Evolutionary conservation across 2,888 invertebrate species (phyloP).

Genomic region (Tridacna crocea): DNA sequence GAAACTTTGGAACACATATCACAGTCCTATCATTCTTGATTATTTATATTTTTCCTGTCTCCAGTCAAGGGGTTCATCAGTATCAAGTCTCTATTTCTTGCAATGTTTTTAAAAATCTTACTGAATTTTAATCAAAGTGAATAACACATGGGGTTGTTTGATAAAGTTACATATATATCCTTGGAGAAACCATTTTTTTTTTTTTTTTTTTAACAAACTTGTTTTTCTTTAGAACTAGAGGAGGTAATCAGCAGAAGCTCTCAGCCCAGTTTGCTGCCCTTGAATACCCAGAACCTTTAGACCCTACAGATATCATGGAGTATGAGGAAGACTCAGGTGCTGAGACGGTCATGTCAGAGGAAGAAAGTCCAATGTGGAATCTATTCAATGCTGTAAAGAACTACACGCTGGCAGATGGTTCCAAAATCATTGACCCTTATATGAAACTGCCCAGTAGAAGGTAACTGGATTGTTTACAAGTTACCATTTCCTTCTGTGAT

Average conservation of each 20-base stretch:
- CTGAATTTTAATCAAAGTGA: no score
- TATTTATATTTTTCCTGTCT: no score
- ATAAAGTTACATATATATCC: no score
- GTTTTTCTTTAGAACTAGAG: slow-evolving; percentile 52
- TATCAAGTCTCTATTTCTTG: not conserved
- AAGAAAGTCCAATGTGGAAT: slow-evolving; percentile 90
- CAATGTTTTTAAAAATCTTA: not conserved
- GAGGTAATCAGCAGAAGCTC: slow-evolving; percentile 68
- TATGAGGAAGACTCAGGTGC: slow-evolving; percentile 85
- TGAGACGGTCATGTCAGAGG: slow-evolving; percentile 80
- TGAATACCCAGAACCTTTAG: slow-evolving; percentile 61
- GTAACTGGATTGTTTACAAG: slow-evolving; percentile 65
- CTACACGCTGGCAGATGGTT: slow-evolving; percentile 86
- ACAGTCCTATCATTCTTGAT: no score
- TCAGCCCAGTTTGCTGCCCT: slow-evolving; percentile 77
- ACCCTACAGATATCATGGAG: slow-evolving; percentile 66
- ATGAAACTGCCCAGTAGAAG: slow-evolving; percentile 93
- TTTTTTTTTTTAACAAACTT: not conserved
- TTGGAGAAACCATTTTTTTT: no score
- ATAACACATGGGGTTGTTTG: no score
- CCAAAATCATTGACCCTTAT: slow-evolving; percentile 95
- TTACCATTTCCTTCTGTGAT: slow-evolving; percentile 9
- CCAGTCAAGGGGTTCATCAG: no score
- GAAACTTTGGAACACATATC: no score
- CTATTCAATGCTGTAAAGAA: slow-evolving; percentile 92